These are phyloP conservation scores for Ceyx melanurus DNA, from an alignment of 2,113 vertebrate species.

Conservation along the genomic window DNA sequence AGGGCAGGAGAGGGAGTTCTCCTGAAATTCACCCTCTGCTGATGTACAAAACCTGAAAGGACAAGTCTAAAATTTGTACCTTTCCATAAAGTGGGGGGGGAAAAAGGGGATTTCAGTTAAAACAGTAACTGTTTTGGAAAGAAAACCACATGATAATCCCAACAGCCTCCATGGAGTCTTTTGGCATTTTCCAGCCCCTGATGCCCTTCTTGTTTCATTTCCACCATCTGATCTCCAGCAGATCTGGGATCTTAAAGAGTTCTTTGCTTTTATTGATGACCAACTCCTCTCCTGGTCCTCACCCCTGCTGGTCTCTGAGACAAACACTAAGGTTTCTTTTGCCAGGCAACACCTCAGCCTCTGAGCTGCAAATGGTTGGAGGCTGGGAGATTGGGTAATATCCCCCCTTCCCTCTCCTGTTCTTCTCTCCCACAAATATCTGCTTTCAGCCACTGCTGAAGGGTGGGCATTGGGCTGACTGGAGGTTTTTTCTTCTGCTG, in stretches of 20 bases:
- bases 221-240: neutral
- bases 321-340: neutral
- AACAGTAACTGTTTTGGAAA: neutral
- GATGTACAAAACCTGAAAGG: neutral
- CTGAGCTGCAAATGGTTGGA: neutral
- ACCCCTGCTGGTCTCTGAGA: neutral
- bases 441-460: neutral
- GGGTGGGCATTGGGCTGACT: neutral
- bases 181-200: neutral
- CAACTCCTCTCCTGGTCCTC: neutral
- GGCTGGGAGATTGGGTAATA: neutral
- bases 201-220: neutral
- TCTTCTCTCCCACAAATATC: neutral
- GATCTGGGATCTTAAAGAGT: neutral
- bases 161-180: neutral
- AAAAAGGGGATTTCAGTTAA: neutral
- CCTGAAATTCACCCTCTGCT: neutral
- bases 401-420: neutral
- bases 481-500: neutral
- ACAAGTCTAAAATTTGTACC: neutral
- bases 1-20: neutral
- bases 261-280: neutral
- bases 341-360: neutral
- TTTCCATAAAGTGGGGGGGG: fast-evolving
- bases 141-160: neutral